Base-by-base conservation (phyloP, 2,113 vertebrate genomes). In the Gobius niger region DNA sequence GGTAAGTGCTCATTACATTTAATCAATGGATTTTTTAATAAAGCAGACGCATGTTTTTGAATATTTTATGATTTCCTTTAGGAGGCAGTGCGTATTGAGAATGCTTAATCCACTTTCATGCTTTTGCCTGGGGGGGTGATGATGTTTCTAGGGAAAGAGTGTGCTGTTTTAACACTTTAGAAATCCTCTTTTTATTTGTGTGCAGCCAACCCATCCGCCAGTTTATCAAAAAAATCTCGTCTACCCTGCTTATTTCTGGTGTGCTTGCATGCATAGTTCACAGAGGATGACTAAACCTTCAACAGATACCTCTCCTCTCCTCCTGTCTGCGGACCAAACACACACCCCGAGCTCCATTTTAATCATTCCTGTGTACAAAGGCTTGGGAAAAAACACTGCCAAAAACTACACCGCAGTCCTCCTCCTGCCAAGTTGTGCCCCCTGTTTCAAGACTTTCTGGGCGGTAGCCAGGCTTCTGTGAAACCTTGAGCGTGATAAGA, bases 401-500 rank as follows among this genome's bases (percentile, higher is more conserved):
- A 63, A 82, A 76, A 34, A 4, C 24, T 82, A 82, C 82, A 82
- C 80, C 62, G 80, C 85, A 87, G 85, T 75, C 78, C 69, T 77
- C 54, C 54, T 70, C 78, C 83, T 87, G 85, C 87, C 85, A 87
- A 83, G 70, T 87, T 82, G 78, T 86, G 80, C 78, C 86, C 79
- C 72, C 71, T 73, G 75, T 73, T 41, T 83, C 70, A 73, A 86
- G 83, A 81, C 82, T 83, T 65, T 24, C 24, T 86, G 85, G 82
- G 88, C 77, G 67, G 65, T 72, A 73, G 84, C 87, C 81, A 81
- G 73, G 86, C 87, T 87, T 84, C 83, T 80, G 85, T 75, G 80
- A 90, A 82, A 91, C 88, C 88, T 90, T 89, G 85, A 80, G 78
- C 41, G 1, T 73, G 88, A 89, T 88, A 89, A 89, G 88, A 91